phyloP scores from a whole-genome alignment of 2,113 vertebrate genomes.

The Columba livia region DNA sequence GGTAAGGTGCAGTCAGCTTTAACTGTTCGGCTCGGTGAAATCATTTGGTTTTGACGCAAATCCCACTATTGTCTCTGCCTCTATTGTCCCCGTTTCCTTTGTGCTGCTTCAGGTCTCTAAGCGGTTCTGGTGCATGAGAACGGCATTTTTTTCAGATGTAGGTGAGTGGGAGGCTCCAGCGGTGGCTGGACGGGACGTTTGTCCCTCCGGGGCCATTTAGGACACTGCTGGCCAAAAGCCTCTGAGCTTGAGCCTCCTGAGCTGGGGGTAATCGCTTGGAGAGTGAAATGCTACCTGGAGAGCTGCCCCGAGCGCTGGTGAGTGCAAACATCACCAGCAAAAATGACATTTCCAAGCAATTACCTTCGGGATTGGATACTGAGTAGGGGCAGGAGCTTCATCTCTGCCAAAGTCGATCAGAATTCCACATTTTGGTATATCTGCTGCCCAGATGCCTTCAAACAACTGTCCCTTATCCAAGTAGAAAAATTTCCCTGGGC shows the following conservation, averaged over 20 bases:
- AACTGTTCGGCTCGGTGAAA: background rate
- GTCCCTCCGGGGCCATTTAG: background rate
- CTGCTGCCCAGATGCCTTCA: conserved; percentile 86
- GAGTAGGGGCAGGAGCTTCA: conserved; percentile 71
- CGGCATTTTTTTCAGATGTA: conserved; percentile 16
- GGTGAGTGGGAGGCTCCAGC: background rate
- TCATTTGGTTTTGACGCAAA: conserved; percentile 11
- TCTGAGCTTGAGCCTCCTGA: background rate
- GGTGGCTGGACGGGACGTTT: background rate
- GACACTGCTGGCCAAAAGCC: background rate
- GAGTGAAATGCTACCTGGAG: background rate
- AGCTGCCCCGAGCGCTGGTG: background rate
- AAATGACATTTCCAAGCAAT: background rate
- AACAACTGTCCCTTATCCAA: conserved; percentile 83
- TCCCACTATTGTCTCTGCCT: conserved; percentile 46
- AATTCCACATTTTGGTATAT: conserved; percentile 84
- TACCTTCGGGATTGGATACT: conserved; percentile 89
- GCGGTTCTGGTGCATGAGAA: background rate
- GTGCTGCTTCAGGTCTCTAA: conserved; percentile 21
- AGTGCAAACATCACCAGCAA: background rate
- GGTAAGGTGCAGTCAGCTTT: background rate
- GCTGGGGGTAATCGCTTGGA: background rate
- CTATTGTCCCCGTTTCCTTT: conserved; percentile 42
- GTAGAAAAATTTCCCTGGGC: conserved; percentile 83
- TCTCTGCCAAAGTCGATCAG: conserved; percentile 81